These are phyloP conservation scores for Antitype chi DNA, from an alignment of 2,888 invertebrate genomes.

Conservation along the genomic window DNA sequence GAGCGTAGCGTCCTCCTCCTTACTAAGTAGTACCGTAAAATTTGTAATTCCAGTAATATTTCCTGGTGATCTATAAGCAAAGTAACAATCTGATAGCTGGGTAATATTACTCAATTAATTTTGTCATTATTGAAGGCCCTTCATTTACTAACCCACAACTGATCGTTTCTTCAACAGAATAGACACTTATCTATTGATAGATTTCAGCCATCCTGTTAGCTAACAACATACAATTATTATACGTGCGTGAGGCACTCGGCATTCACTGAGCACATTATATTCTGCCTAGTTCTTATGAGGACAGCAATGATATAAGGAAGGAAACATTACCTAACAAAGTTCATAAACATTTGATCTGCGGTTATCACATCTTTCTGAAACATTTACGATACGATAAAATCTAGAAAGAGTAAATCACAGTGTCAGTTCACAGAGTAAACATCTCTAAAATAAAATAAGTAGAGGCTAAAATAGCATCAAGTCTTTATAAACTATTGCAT, in stretches of 20 bases:
- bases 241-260: not conserved
- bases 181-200: not conserved
- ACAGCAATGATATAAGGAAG: constrained; percentile 18
- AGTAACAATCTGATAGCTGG: not conserved
- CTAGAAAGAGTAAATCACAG: constrained; percentile 17
- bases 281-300: constrained; percentile 7
- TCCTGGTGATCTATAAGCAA: not conserved
- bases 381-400: not conserved
- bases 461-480: constrained; percentile 11
- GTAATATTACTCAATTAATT: not conserved
- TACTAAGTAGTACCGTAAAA: not conserved
- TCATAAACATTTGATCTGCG: constrained; percentile 17
- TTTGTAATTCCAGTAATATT: not conserved
- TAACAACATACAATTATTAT: not conserved
- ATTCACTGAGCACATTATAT: not conserved
- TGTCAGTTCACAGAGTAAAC: constrained; percentile 16
- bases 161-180: not conserved
- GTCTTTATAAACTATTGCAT: constrained; percentile 21
- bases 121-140: not conserved
- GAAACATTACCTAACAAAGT: constrained; percentile 39
- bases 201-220: not conserved
- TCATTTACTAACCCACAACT: not conserved
- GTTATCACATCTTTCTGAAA: constrained; percentile 17
- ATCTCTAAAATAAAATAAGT: not conserved
- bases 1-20: constrained; percentile 3